Base-by-base conservation (phyloP, 2,888 invertebrate species). In the Epinotia bilunana region DNA sequence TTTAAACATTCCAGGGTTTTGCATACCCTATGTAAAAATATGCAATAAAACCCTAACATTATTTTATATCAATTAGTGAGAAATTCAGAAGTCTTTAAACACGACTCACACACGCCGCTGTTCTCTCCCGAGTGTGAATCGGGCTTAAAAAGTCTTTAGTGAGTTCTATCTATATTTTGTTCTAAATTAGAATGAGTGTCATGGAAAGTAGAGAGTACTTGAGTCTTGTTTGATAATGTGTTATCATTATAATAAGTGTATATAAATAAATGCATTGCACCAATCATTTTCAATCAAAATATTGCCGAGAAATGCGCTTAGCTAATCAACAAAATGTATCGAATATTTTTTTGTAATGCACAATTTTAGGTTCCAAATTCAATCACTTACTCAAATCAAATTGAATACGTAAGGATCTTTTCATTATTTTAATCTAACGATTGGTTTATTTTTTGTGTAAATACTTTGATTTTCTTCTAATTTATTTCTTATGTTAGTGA, bases 201-300 rank as follows among this genome's bases (percentile, higher is more conserved):
- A 46, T 62, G 18, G 62, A 39, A 69, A 46, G 39, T 60, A 46
- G 43, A 69, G 46, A 20, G 58, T 69, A 46, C 64, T 63, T 23
- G 57, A 20, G 55, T 28, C 7, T 60, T 33, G 55, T 53, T 62
- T 73, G 73, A 55, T 33, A 23, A 73, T 62, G 74, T 67, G 71
- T 72, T 75, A 67, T 67, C 57, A 39, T 63, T 75, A 71, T 57
- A 49, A 84, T 83, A 83, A 74, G 60, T 79, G 76, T 78, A 78
- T 78, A 75, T 75, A 75, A 55, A 72, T 57, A 77, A 84, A 86
- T 86, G 84, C 83, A 85, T 85, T 87, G 77, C 76, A 78, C 77
- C 77, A 85, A 86, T 87, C 85, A 82, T 83, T 83, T 82, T 79
- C 79, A 83, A 87, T 87, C 83, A 81, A 79, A 53, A 80, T 83